Evolutionary conservation across 2,888 invertebrate genomes (phyloP).

Genomic region (Capitulum mitella): DNA sequence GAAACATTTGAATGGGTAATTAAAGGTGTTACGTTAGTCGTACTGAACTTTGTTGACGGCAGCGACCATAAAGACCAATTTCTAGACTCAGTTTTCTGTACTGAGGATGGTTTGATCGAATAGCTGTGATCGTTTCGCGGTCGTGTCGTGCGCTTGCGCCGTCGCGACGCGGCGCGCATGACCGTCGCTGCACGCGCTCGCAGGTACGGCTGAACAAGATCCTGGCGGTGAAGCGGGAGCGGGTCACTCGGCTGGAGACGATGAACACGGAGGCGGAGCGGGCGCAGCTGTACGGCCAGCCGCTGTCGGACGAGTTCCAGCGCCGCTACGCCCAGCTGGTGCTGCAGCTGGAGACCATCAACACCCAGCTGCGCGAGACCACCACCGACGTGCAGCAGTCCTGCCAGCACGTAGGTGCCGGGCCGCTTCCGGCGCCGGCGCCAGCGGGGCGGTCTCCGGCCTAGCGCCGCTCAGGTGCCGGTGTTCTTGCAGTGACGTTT

Average conservation of each 20-base stretch:
- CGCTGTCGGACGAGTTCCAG: conserved; percentile 78
- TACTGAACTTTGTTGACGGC: no score
- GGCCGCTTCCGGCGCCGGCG: no score
- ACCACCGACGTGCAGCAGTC: conserved; percentile 75
- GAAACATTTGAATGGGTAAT: no score
- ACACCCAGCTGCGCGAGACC: conserved; percentile 75
- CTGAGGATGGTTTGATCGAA: no score
- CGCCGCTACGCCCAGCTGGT: conserved; percentile 76
- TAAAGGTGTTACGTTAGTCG: no score
- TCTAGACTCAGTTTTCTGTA: no score
- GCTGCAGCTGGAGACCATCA: conserved; percentile 83
- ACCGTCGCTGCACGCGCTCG: conserved; percentile 28
- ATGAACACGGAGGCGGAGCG: conserved; percentile 89
- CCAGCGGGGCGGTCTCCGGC: no score
- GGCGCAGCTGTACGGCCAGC: conserved; percentile 67
- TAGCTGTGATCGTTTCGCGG: no score
- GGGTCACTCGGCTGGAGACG: conserved; percentile 68
- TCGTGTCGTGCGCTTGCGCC: no score
- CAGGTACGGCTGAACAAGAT: conserved; percentile 76
- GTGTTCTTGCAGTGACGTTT: no score
- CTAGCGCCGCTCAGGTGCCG: no score
- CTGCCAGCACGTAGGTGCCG: conserved; percentile 62
- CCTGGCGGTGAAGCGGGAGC: conserved; percentile 68
- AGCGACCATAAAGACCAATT: no score
- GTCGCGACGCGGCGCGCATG: neutral